A percentile compares a stretch with the other conserved stretches of the same genome.
Conservation (phyloP, 2,797 vertebrate genomes). For the Moxostoma hubbsi region DNA sequence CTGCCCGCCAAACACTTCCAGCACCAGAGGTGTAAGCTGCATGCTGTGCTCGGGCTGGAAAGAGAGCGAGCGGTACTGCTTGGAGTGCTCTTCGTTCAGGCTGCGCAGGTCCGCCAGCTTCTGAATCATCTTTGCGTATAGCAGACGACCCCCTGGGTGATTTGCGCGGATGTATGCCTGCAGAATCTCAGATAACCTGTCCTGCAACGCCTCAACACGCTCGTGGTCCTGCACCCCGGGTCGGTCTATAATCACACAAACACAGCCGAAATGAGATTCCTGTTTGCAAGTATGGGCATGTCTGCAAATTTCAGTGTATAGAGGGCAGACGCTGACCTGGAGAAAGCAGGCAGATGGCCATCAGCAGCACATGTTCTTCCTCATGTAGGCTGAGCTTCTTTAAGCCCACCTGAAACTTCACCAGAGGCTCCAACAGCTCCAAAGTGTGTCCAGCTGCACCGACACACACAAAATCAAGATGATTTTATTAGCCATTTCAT, state of each 20-base stretch:
- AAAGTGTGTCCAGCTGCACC: constrained; percentile 85
- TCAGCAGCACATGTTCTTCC: constrained; percentile 92
- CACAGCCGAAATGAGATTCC: constrained; percentile 17
- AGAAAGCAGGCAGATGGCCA: constrained; percentile 97
- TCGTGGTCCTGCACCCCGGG: constrained; percentile 89
- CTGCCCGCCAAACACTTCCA: constrained; percentile 88
- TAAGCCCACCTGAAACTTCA: constrained; percentile 94
- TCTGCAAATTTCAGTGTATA: too few species aligned
- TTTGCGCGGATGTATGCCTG: constrained; percentile 86
- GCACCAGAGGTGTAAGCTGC: constrained; percentile 90
- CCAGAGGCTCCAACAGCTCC: constrained; percentile 92
- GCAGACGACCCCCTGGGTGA: constrained; percentile 87
- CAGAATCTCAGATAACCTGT: constrained; percentile 87
- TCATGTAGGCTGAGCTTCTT: constrained; percentile 92
- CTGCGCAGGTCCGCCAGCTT: constrained; percentile 94
- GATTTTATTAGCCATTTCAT: constrained; percentile 16
- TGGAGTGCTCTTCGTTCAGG: constrained; percentile 96
- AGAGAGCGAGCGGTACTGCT: constrained; percentile 93
- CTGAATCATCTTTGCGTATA: constrained; percentile 98
- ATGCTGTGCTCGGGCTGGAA: constrained; percentile 88
- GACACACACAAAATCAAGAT: constrained; percentile 19
- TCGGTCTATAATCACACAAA: constrained; percentile 78
- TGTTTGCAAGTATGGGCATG: too few species aligned
- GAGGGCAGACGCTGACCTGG: constrained; percentile 74
- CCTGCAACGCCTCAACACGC: constrained; percentile 89